These are phyloP conservation scores for Rynchops niger DNA, from an alignment of 2,113 vertebrate genomes.

Conservation along the genomic window DNA sequence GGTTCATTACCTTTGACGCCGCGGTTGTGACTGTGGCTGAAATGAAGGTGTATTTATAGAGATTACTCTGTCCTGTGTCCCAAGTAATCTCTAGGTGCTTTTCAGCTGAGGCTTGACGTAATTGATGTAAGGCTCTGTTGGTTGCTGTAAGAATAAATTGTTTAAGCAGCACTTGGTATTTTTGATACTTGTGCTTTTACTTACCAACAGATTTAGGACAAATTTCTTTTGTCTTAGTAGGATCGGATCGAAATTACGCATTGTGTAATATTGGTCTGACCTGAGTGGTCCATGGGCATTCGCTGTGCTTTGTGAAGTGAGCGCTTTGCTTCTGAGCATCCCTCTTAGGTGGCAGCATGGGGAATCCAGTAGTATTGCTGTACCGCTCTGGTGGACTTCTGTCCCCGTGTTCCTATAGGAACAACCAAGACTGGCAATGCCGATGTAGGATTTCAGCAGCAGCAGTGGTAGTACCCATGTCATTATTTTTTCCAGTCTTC, in stretches of 20 bases:
- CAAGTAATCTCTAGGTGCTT: background rate
- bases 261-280: accelerated
- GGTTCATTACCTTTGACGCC: background rate
- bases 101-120: background rate
- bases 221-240: background rate
- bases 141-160: background rate
- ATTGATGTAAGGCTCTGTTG: background rate
- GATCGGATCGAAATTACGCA: background rate
- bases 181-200: background rate
- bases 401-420: background rate
- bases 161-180: background rate
- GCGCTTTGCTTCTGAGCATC: background rate
- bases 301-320: background rate
- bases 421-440: background rate
- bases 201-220: background rate
- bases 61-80: background rate
- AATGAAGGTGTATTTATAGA: background rate
- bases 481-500: background rate
- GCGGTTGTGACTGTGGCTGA: background rate
- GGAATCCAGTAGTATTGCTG: background rate
- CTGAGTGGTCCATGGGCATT: background rate
- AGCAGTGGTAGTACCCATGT: background rate
- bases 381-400: accelerated
- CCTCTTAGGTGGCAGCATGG: accelerated
- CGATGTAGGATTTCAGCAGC: background rate